Evolutionary conservation across 1,140 invertebrate genomes (phyloP).

Genomic region (Achroia grisella): DNA sequence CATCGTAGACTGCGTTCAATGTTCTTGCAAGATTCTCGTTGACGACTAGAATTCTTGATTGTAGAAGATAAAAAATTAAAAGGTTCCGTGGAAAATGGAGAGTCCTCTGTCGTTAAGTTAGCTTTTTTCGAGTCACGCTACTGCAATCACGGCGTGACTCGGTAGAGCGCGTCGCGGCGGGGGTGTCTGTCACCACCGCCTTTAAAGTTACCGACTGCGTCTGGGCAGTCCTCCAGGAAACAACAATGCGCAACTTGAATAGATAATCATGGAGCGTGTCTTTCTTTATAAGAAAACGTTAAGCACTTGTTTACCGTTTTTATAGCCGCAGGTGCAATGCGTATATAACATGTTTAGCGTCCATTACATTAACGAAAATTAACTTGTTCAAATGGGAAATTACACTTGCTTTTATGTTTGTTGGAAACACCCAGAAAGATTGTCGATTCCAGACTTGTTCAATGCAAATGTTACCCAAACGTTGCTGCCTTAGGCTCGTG

Average conservation of each 20-base stretch:
- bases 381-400: conserved; percentile 8
- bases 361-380: conserved; percentile 11
- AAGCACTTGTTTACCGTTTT: too few species aligned
- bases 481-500: conserved; percentile 11
- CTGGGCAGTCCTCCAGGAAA: conserved; percentile 21
- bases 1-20: conserved; percentile 36
- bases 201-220: conserved; percentile 24
- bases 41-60: conserved; percentile 41
- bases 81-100: conserved; percentile 25
- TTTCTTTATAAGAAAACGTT: conserved; percentile 2
- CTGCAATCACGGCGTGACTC: conserved; percentile 13
- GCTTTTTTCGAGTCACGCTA: conserved; percentile 38
- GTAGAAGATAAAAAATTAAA: conserved; percentile 26
- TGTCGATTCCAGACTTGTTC: too few species aligned
- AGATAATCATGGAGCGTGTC: conserved; percentile 23
- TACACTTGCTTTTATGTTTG: conserved; percentile 4
- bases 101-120: conserved; percentile 39
- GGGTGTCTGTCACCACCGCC: conserved; percentile 18
- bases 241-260: conserved; percentile 23
- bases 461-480: conserved; percentile 24
- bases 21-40: conserved; percentile 41
- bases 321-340: neutral
- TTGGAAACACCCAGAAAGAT: too few species aligned
- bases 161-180: conserved; percentile 15
- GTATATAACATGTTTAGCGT: neutral